Conservation (phyloP, 2,113 vertebrate genomes). For the Coptodon rendalli region DNA sequence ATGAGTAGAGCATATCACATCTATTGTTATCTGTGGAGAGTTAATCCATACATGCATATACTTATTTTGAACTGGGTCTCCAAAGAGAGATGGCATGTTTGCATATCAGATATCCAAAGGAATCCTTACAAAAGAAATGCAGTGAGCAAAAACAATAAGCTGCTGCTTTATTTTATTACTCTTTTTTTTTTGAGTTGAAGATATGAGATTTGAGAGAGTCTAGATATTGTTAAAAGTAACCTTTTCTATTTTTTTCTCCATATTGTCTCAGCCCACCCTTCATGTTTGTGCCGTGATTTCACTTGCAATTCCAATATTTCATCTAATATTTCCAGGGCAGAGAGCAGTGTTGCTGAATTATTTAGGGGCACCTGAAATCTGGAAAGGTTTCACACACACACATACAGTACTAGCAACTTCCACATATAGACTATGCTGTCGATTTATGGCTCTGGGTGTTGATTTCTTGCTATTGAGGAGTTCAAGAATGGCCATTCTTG, state of each 20-base stretch:
- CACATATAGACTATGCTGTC: neutral
- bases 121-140: neutral
- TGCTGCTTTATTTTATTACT: neutral
- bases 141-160: neutral
- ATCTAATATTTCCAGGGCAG: constrained; percentile 56
- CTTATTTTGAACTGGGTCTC: neutral
- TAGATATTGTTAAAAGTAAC: neutral
- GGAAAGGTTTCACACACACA: neutral
- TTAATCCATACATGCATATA: neutral
- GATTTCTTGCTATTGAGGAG: constrained; percentile 16
- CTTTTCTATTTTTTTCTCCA: neutral
- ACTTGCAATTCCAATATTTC: constrained; percentile 58
- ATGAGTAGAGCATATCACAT: neutral
- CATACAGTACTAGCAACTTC: neutral
- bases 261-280: neutral
- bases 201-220: neutral
- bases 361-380: constrained; percentile 52
- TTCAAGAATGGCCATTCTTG: constrained; percentile 45
- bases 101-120: neutral
- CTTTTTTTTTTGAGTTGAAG: neutral
- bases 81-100: neutral
- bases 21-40: neutral
- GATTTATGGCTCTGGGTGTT: constrained; percentile 10
- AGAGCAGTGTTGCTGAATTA: constrained; percentile 55
- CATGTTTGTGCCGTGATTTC: constrained; percentile 5